These are phyloP conservation scores for Dasyurus viverrinus DNA, from an alignment of 2,113 vertebrate genomes.

Conservation along the genomic window DNA sequence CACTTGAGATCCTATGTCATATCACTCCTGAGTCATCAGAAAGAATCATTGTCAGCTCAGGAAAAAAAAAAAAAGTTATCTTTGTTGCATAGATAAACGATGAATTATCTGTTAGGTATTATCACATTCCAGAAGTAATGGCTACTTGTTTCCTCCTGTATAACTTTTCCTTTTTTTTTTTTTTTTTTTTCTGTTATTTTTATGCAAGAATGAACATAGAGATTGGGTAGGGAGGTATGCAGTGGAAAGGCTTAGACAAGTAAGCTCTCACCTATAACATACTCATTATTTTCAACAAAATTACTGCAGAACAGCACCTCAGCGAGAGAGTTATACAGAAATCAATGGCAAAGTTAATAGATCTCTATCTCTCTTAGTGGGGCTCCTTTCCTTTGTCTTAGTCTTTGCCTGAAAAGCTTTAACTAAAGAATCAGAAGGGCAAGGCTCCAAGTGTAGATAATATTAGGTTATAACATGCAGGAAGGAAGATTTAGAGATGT, in stretches of 20 bases:
- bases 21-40: constrained; percentile 27
- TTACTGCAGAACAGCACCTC: constrained; percentile 47
- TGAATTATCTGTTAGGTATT: constrained; percentile 14
- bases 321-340: constrained; percentile 41
- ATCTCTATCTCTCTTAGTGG: constrained; percentile 19
- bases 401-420: not conserved
- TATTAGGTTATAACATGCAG: not conserved
- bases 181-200: constrained; percentile 27
- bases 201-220: constrained; percentile 33
- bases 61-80: constrained; percentile 31
- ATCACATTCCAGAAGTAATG: constrained; percentile 12
- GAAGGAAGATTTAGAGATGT: not conserved
- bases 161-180: constrained; percentile 17
- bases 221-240: not conserved
- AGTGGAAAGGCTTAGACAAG: not conserved
- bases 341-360: constrained; percentile 54
- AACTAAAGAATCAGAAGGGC: not conserved
- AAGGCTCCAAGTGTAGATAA: not conserved
- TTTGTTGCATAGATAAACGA: not conserved
- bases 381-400: constrained; percentile 38
- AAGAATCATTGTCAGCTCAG: constrained; percentile 18
- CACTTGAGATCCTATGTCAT: not conserved
- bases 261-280: constrained; percentile 28
- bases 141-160: constrained; percentile 6
- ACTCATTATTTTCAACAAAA: constrained; percentile 54